Evolutionary conservation across 2,888 invertebrate species (phyloP).

Genomic region (Athalia cordata): DNA sequence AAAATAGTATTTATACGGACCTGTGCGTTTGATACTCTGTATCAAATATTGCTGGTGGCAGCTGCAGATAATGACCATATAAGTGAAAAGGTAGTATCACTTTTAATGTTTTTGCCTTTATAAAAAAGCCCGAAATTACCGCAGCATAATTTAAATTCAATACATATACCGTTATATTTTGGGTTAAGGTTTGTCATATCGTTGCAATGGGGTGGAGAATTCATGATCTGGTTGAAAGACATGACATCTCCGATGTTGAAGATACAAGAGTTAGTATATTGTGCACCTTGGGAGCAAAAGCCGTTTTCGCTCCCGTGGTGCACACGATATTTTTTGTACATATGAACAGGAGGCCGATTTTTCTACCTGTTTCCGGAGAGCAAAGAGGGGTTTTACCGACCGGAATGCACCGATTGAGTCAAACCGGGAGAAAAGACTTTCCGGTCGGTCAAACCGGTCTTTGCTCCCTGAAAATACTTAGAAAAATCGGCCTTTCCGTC

Average conservation of each 20-base stretch:
- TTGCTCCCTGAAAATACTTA: no score
- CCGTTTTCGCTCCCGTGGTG: no score
- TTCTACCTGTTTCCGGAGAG: no score
- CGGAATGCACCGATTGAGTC: no score
- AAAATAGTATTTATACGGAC: background rate
- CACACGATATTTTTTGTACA: no score
- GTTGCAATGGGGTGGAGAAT: background rate
- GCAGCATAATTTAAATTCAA: background rate
- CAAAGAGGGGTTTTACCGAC: no score
- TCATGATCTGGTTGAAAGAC: background rate
- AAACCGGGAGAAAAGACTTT: no score
- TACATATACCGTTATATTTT: background rate
- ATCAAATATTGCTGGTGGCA: constrained; percentile 10
- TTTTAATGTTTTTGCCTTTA: background rate
- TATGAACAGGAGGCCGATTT: no score
- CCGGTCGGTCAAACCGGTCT: no score
- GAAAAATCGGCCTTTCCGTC: no score
- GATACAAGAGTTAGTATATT: background rate
- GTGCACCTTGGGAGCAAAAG: no score
- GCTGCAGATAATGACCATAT: constrained; percentile 1
- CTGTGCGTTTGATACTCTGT: constrained; percentile 6
- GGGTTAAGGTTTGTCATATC: background rate
- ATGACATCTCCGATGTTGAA: background rate
- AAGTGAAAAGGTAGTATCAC: constrained; percentile 1
- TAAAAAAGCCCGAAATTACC: background rate